A percentile compares a stretch with the other conserved stretches of the same genome.
phyloP scores from a whole-genome alignment of 1,140 invertebrate species.

The Scaptodrosophila lebanonensis region DNA sequence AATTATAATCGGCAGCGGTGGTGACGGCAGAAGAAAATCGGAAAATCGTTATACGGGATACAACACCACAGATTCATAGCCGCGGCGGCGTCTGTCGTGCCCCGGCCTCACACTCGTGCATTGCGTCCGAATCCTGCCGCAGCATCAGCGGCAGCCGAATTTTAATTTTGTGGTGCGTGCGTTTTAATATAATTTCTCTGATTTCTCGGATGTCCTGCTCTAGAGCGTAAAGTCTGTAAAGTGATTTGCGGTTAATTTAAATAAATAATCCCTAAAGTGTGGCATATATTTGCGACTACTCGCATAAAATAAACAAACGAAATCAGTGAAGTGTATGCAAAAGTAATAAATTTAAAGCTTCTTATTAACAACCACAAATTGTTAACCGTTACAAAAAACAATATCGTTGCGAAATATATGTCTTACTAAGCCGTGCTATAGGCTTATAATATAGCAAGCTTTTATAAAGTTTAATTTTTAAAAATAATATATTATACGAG shows the following conservation, averaged over 20 bases:
- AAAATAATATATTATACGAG: too few species aligned
- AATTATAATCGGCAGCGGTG: conserved; percentile 58
- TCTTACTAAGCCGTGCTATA: too few species aligned
- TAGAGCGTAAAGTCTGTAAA: conserved; percentile 5
- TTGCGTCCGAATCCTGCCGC: conserved; percentile 45
- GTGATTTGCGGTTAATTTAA: conserved; percentile 70
- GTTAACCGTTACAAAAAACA: too few species aligned
- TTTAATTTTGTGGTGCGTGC: conserved; percentile 64
- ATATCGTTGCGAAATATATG: too few species aligned
- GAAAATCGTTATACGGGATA: conserved; percentile 69
- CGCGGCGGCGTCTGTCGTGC: conserved; percentile 38
- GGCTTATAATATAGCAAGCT: too few species aligned
- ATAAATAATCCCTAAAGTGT: conserved; percentile 70
- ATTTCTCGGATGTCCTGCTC: conserved; percentile 27
- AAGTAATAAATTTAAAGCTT: conserved; percentile 3
- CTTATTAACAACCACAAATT: too few species aligned
- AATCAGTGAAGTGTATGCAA: background rate
- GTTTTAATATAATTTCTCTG: conserved; percentile 30
- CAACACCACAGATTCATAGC: conserved; percentile 72
- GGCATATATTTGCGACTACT: conserved; percentile 11
- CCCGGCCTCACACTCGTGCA: conserved; percentile 57
- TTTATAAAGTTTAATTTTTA: too few species aligned
- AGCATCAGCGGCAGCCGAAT: conserved; percentile 48
- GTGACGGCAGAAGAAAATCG: conserved; percentile 47
- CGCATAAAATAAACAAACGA: background rate